Evolutionary conservation across 2,888 invertebrate species (phyloP), one percentile per base, ranked within the genome.

Genomic region (Lochmaea crataegi): DNA sequence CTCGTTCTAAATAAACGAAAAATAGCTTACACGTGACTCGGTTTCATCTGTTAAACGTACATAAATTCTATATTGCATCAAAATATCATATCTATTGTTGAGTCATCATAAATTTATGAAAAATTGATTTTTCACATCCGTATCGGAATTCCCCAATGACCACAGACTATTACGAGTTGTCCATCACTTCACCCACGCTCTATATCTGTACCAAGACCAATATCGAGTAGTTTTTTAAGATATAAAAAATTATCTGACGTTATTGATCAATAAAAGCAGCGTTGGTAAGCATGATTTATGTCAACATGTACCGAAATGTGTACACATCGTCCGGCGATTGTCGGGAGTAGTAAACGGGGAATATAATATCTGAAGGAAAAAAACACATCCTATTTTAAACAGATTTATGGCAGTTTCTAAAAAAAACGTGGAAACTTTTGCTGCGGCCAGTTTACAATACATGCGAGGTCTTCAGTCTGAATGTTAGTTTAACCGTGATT

Each of bases 371-470:
- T 63, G n/a, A n/a, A n/a, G n/a, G n/a, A 42, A 42, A 63, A 63
- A 63, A 63, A 38, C 5, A 7, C 41, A 41, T 63, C 42, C 61
- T 18, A 63, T 63, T 63, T 63, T 63, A 63, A 63, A 63, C 61
- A 63, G 61, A 63, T 63, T 63, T 63, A 63, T 63, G 61, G 41
- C 61, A 2, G 42, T 42, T 42, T 16, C 42, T 42, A 42, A 63
- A 63, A 63, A 63, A 63, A 63, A 63, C 61, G 61, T 42, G 42
- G 42, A 63, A 63, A 63, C 61, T 63, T 58, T 63, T 42, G 61
- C 61, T 63, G 38, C 61, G 61, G 61, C 61, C 61, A 63, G 61
- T 63, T 63, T 63, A 63, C 61, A 63, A 63, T 63, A 63, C 61
- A 63, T 63, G 38, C 42, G 61, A 63, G 61, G 42, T 63, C 61